Base-by-base conservation (phyloP, 2,888 invertebrate genomes). In the Muschampia plurimacula region DNA sequence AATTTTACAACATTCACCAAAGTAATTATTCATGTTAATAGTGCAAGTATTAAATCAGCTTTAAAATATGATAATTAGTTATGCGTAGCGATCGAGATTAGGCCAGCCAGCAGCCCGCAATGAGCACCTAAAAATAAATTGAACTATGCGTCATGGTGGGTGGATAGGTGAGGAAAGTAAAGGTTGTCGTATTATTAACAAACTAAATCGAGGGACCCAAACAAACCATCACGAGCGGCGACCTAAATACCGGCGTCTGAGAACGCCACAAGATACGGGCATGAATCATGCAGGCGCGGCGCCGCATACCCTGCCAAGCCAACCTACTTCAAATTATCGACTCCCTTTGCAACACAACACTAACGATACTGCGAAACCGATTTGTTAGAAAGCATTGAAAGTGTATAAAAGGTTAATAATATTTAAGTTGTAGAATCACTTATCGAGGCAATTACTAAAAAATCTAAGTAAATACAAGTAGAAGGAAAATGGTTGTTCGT, bases 211-310 rank as follows among this genome's bases (percentile, higher is more conserved):
- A 88, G 88, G 81, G 91, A 92, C 92, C 93, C 93, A 93, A 93
- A 93, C 93, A 93, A 92, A 93, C 90, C 92, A 92, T 92, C 86
- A 87, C 86, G 86, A 91, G 86, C 89, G 87, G 87, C 90, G 93
- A 91, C 92, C 93, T 89, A 93, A 86, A 91, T 93, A 84, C 88
- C 86, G 83, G 82, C 87, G 91, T 90, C 89, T 89, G 87, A 86
- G 84, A 86, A 86, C 86, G 82, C 83, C 84, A 80, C 84, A 83
- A 87, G 87, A 84, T 83, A 85, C 85, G 82, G 78, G 79, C 81
- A 84, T 92, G 93, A 92, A 84, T 92, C 92, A 92, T 86, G 83
- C 84, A 82, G 82, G 79, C 82, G 82, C 74, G 52, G 65, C 65
- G 65, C 59, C 66, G 70, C 71, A 22, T 55, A 39, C 70, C 65